Percentiles rank a stretch among this genome's conserved stretches.
Evolutionary conservation across 2,113 vertebrate species (phyloP).

Genomic region (Neotoma lepida): DNA sequence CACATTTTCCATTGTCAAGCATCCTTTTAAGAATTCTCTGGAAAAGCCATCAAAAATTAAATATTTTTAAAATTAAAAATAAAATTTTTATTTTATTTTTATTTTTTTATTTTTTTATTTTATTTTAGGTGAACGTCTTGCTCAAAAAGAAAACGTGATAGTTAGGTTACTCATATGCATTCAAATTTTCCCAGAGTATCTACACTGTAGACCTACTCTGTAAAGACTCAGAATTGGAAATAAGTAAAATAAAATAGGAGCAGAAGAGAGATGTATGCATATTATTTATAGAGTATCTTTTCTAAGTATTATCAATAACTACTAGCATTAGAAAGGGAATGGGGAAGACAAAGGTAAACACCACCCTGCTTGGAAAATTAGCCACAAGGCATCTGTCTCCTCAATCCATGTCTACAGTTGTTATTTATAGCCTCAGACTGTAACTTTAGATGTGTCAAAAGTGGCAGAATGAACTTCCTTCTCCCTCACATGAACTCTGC

Average conservation of each 20-base stretch:
- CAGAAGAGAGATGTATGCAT: background rate
- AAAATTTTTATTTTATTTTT: too few relatives aligned
- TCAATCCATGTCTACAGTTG: slow-evolving; percentile 52
- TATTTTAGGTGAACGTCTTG: background rate
- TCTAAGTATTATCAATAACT: background rate
- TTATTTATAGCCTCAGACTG: slow-evolving; percentile 75
- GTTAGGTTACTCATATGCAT: background rate
- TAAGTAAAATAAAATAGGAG: background rate
- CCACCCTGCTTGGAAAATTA: slow-evolving; percentile 50
- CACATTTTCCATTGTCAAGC: background rate
- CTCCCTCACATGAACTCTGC: slow-evolving; percentile 37
- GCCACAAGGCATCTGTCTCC: slow-evolving; percentile 54
- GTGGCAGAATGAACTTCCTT: slow-evolving; percentile 61
- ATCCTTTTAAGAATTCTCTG: background rate
- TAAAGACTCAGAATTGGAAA: slow-evolving; percentile 13
- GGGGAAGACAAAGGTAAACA: slow-evolving; percentile 22
- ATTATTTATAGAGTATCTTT: background rate
- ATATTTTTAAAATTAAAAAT: slow-evolving; percentile 26
- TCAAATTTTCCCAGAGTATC: background rate
- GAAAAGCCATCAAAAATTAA: slow-evolving; percentile 6
- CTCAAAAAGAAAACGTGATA: background rate
- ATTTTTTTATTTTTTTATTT: too few relatives aligned
- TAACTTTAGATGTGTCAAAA: slow-evolving; percentile 67
- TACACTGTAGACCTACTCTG: background rate
- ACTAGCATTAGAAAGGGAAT: background rate